Evolutionary conservation across 2,888 invertebrate species (phyloP).

Genomic region (Conomelus anceps): DNA sequence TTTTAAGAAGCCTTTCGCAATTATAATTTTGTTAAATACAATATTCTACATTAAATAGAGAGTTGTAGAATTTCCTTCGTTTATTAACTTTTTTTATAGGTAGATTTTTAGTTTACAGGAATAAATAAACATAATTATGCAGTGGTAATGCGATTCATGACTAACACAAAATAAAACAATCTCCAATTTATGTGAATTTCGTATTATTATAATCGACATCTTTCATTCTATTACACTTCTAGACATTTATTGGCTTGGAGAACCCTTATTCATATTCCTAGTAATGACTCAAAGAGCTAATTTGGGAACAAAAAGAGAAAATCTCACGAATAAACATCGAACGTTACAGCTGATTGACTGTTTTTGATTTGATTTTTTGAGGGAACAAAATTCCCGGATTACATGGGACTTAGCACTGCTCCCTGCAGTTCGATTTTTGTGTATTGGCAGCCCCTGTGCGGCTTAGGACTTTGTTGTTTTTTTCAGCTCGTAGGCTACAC

Average conservation of each 20-base stretch:
- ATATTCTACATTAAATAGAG: no score
- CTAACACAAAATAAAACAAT: no score
- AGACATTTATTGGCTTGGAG: neutral
- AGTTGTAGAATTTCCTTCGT: no score
- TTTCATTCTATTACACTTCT: no score
- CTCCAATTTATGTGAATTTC: neutral
- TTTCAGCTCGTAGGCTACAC: neutral
- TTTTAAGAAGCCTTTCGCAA: no score
- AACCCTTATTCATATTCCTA: neutral
- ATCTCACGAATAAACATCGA: neutral
- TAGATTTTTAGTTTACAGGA: no score
- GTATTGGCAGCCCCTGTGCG: neutral
- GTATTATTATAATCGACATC: neutral
- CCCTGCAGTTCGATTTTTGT: neutral
- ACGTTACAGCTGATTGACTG: neutral
- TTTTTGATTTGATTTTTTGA: neutral
- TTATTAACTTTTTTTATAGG: no score
- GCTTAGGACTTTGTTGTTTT: neutral
- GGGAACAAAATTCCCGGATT: neutral
- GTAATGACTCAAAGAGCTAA: neutral
- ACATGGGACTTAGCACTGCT: neutral
- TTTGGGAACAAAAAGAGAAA: neutral
- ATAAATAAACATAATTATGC: no score
- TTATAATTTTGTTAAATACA: no score
- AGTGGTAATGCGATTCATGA: no score